Evolutionary conservation across 1,140 invertebrate species (phyloP), one percentile per base, ranked within the genome.

Genomic region (Acyrthosiphon pisum): DNA sequence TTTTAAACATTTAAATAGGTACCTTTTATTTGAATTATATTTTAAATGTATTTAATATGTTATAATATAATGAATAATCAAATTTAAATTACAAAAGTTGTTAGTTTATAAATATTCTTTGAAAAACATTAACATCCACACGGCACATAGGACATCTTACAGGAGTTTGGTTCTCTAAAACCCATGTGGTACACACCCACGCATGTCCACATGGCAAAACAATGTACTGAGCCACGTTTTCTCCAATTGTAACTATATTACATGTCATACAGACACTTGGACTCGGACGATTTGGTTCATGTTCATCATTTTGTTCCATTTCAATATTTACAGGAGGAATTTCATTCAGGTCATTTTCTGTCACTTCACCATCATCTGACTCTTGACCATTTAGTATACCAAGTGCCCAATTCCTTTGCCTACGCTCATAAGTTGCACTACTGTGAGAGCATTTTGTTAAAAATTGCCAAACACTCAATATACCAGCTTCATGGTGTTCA

Each of bases 111-210:
- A 53, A 53, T 1, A 68, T 68, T 68, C 26, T 3, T 68, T 68
- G 60, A 68, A 30, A 68, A 26, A 8, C 9, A 68, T 84, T 6
- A 37, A 84, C 41, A 37, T 84, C 81, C 6, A 1, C 35, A 14
- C 81, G n/a, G n/a, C 81, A 84, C 7, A 84, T 18, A n/a, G 81
- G 81, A 84, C 81, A 84, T 84, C 20, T n/a, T 84, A n/a, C n/a
- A 37, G 81, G 37, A 84, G 0, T 9, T 84, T 84, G 81, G 20
- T 35, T 37, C 26, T 84, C 35, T 23, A 84, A 84, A 22, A 84
- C 81, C 20, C 35, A 35, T 20, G 81, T 37, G 7, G 26, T n/a
- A 84, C 81, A 84, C 20, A 84, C 2, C 81, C 81, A 84, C 8
- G 81, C 81, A 37, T 84, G 81, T 22, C 81, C 81, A 84, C 81